phyloP scores from a whole-genome alignment of 37 sponge, comb jelly and placozoan genomes.

The Ephydatia muelleri region DNA sequence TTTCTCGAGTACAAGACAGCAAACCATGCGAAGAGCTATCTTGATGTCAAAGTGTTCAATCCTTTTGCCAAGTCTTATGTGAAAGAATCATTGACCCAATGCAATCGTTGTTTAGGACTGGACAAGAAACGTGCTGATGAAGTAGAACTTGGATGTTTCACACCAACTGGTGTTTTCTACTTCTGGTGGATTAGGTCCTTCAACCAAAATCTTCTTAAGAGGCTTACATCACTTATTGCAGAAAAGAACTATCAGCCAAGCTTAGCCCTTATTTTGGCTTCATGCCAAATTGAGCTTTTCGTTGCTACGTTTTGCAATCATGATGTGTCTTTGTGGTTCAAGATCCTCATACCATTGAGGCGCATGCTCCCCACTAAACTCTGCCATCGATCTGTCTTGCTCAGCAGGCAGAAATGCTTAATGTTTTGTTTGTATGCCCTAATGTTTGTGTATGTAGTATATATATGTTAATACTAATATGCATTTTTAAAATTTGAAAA shows the following conservation, averaged over 20 bases:
- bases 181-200: constrained; percentile 8
- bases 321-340: constrained; percentile 18
- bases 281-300: not conserved
- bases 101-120: not conserved
- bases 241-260: not conserved
- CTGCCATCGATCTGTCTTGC: no score
- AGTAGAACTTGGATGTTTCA: constrained; percentile 29
- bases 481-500: no score
- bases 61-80: constrained; percentile 9
- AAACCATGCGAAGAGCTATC: constrained; percentile 1
- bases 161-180: constrained; percentile 30
- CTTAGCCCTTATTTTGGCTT: constrained; percentile 4
- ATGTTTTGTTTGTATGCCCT: no score
- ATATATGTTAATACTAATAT: no score
- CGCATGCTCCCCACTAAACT: no score
- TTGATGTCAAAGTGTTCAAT: constrained; percentile 36
- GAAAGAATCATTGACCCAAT: not conserved
- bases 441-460: no score
- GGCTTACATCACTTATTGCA: constrained; percentile 19
- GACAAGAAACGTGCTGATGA: constrained; percentile 20
- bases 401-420: no score
- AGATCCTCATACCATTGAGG: constrained; percentile 1
- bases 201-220: not conserved
- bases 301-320: constrained; percentile 4
- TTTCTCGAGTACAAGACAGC: not conserved